These are phyloP conservation scores for Trachelipus rathkii DNA, from an alignment of 1,140 invertebrate species.

Conservation along the genomic window DNA sequence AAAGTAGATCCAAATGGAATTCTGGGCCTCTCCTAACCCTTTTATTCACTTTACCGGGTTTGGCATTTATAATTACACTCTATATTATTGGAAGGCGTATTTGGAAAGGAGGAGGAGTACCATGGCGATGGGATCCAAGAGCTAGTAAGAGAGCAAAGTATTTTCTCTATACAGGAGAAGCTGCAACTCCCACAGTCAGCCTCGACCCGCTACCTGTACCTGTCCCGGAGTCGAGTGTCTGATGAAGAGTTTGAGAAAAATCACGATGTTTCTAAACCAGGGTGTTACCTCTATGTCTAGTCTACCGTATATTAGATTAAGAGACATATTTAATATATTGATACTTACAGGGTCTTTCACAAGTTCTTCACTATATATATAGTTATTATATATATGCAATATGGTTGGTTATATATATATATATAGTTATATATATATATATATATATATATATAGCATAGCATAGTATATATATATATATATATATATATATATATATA, in stretches of 20 bases:
- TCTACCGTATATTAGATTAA: too few relatives aligned
- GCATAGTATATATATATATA: too few relatives aligned
- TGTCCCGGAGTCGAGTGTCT: slow-evolving; percentile 30
- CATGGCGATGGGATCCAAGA: slow-evolving; percentile 42
- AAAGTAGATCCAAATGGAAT: slow-evolving; percentile 22
- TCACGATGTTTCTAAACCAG: too few relatives aligned
- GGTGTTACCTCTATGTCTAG: too few relatives aligned
- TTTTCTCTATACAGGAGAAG: slow-evolving; percentile 41
- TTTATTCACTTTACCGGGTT: slow-evolving; percentile 39
- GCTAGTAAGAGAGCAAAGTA: slow-evolving; percentile 39
- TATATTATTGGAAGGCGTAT: slow-evolving; percentile 40
- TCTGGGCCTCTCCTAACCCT: slow-evolving; percentile 35
- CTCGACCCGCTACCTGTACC: slow-evolving; percentile 36
- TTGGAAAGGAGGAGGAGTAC: slow-evolving; percentile 41
- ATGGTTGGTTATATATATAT: too few relatives aligned
- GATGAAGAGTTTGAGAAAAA: background rate
- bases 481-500: too few relatives aligned
- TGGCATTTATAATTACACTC: slow-evolving; percentile 38
- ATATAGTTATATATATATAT: too few relatives aligned
- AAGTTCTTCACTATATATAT: too few relatives aligned
- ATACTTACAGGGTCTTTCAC: too few relatives aligned
- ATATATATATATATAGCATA: too few relatives aligned
- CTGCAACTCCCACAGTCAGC: slow-evolving; percentile 36
- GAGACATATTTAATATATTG: too few relatives aligned
- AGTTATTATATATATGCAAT: too few relatives aligned